phyloP scores from a whole-genome alignment of 1,140 invertebrate genomes.

The Chlorops oryzae region DNA sequence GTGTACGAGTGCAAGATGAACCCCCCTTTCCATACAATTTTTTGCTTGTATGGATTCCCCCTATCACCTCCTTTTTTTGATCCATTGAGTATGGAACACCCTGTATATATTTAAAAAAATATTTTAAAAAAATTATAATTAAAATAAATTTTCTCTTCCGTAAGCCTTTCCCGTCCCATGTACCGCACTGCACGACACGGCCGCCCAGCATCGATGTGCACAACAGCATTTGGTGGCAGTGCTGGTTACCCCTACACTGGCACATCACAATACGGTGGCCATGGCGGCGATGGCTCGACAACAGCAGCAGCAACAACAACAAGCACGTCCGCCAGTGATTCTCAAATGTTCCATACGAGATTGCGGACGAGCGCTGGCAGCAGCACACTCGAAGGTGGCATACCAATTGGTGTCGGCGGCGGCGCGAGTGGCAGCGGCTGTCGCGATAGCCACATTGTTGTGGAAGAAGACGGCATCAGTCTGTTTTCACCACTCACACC shows the following conservation, averaged over 20 bases:
- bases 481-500: slow-evolving; percentile 11
- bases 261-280: slow-evolving; percentile 6
- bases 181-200: slow-evolving; percentile 36
- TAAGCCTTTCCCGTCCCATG: slow-evolving; percentile 43
- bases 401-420: slow-evolving; percentile 9
- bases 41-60: no score
- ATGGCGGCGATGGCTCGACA: neutral
- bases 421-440: slow-evolving; percentile 17
- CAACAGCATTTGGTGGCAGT: no score
- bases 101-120: no score
- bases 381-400: no score
- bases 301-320: slow-evolving; percentile 3
- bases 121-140: no score
- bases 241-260: slow-evolving; percentile 5
- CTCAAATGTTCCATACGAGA: slow-evolving; percentile 24
- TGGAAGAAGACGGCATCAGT: slow-evolving; percentile 6
- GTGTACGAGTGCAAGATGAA: no score
- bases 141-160: no score
- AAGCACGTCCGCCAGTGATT: neutral
- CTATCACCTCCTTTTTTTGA: no score
- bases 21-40: no score
- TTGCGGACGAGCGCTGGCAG: slow-evolving; percentile 19
- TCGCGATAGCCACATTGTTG: slow-evolving; percentile 4
- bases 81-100: no score
- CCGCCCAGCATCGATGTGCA: slow-evolving; percentile 9